A percentile compares a stretch with the other conserved stretches of the same genome.
Conservation (phyloP, 2,797 vertebrate genomes). For the Myotis pilosus region DNA sequence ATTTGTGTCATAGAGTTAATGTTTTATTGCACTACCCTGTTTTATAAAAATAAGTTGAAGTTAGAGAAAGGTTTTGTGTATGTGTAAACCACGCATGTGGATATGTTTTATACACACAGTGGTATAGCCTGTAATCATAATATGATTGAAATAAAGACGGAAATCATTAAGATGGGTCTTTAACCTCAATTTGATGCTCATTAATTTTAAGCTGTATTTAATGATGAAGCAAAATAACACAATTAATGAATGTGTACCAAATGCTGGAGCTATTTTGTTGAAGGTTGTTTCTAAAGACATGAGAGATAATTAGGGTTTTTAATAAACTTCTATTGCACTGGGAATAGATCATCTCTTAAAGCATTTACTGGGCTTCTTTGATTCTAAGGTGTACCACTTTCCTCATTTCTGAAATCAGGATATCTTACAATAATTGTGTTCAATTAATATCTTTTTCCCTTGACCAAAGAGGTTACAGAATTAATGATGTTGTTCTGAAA, state of each 20-base stretch:
- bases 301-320: slow-evolving; percentile 68
- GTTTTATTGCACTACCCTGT: background rate
- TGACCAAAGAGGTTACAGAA: background rate
- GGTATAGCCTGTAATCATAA: slow-evolving; percentile 7
- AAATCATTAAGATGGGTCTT: slow-evolving; percentile 60
- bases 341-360: slow-evolving; percentile 46
- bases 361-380: slow-evolving; percentile 28
- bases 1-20: background rate
- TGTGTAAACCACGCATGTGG: background rate
- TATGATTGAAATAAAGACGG: slow-evolving; percentile 60
- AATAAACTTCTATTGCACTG: slow-evolving; percentile 60
- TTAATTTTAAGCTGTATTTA: slow-evolving; percentile 74
- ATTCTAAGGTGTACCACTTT: slow-evolving; percentile 46
- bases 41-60: slow-evolving; percentile 53
- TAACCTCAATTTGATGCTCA: slow-evolving; percentile 72
- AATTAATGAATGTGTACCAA: slow-evolving; percentile 63
- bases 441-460: background rate
- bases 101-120: background rate
- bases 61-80: background rate
- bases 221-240: slow-evolving; percentile 63
- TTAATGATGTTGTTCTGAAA: slow-evolving; percentile 35
- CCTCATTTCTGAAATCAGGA: slow-evolving; percentile 38
- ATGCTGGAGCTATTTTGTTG: slow-evolving; percentile 61
- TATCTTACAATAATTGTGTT: slow-evolving; percentile 25
- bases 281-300: slow-evolving; percentile 70